These are phyloP conservation scores for Acanthis flammea DNA, from an alignment of 2,797 vertebrate species.

Conservation along the genomic window DNA sequence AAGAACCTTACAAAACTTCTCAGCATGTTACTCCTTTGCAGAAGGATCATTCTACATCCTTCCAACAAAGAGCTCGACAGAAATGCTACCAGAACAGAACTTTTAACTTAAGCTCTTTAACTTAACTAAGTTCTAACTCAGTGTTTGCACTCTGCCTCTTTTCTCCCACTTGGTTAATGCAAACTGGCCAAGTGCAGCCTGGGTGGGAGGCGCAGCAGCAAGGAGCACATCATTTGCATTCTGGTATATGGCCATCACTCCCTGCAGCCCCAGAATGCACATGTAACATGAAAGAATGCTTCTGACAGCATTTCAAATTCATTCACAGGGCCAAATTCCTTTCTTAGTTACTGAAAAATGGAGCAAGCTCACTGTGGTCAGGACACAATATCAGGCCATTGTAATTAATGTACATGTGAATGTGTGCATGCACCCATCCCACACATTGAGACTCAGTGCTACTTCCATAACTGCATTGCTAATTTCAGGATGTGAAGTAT, in stretches of 20 bases:
- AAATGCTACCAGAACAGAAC: background rate
- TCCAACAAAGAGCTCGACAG: background rate
- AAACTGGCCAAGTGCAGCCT: background rate
- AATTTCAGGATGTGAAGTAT: background rate
- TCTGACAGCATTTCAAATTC: background rate
- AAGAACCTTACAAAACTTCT: background rate
- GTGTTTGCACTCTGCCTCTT: background rate
- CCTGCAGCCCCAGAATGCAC: background rate
- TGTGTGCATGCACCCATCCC: background rate
- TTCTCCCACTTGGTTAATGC: background rate
- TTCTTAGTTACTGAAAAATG: background rate
- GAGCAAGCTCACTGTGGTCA: background rate
- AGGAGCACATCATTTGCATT: background rate
- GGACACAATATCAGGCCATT: background rate
- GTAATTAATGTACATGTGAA: background rate
- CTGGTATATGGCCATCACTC: fast-evolving
- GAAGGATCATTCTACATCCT: background rate
- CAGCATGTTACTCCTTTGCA: background rate
- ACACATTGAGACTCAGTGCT: background rate
- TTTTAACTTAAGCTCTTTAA: background rate
- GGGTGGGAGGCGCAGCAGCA: background rate
- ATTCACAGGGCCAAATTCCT: slow-evolving; percentile 13
- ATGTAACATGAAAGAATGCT: slow-evolving; percentile 6
- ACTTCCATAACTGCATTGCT: background rate
- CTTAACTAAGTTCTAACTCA: background rate